Evolutionary conservation across 2,797 vertebrate genomes (phyloP), one percentile per base, ranked within the genome.

Genomic region (Enteromius mattozi): DNA sequence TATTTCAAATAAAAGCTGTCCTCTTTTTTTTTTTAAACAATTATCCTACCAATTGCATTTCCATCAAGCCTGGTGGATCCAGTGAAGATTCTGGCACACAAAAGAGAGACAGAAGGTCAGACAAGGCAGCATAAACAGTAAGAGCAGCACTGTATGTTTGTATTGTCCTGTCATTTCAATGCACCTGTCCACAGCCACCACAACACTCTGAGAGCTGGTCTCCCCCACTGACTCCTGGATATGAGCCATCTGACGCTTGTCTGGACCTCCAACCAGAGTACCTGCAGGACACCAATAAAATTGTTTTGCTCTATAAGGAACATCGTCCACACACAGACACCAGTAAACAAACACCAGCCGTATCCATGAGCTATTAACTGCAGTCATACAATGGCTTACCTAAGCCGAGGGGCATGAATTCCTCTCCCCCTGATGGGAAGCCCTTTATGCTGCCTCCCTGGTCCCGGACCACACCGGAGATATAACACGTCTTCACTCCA

Each of bases 201-300:
- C 97, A 49, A 99, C 98, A 21, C 98, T 99, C 93, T 99, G 98
- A 0, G 98, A 99, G 89, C 98, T 99, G 89, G 98, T 99, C 92
- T 99, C 98, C 68, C 97, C 98, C 7, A 99, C 97, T 0, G 98
- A 99, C 90, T 99, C 98, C 90, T 99, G 98, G 92, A 99, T 95
- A 89, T 97, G 98, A 47, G 96, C 97, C 94, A 99, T 97, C 86
- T 99, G 96, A 85, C 96, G 96, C 89, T 93, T 97, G 91, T 99
- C 98, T 91, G 96, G 96, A 85, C 96, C 96, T 21, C 97, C 97
- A 87, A 99, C 98, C 0, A 99, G 91, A 82, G 94, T 98, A 81
- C 97, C 98, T 99, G 92, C 30, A 91, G 89, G 0, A 92, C 13
- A 14, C 86, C 63, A 86, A 86, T 65, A 81, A 88, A 40, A 40